A percentile compares a stretch with the other conserved stretches of the same genome.
Conservation (phyloP, 2,888 invertebrate genomes). For the Lamproptera curius region DNA sequence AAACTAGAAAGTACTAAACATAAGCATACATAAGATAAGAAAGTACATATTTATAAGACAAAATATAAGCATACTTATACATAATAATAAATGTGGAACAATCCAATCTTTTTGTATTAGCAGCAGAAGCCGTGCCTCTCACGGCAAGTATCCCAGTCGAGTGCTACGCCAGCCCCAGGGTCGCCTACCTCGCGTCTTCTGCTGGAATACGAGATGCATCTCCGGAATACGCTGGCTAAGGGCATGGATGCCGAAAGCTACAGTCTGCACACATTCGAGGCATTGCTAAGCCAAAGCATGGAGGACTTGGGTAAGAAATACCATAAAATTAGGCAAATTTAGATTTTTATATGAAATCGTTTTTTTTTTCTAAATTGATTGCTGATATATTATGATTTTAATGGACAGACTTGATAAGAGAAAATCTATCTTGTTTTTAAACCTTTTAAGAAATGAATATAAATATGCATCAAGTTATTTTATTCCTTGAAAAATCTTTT, state of each 20-base stretch:
- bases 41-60: background rate
- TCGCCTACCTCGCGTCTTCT: slow-evolving; percentile 91
- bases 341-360: no score
- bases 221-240: slow-evolving; percentile 93
- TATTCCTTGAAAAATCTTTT: no score
- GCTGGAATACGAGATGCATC: slow-evolving; percentile 95
- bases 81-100: background rate
- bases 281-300: slow-evolving; percentile 95
- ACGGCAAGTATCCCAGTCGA: slow-evolving; percentile 78
- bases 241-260: slow-evolving; percentile 98
- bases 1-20: no score
- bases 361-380: no score
- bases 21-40: background rate
- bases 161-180: slow-evolving; percentile 86
- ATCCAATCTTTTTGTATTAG: slow-evolving; percentile 5
- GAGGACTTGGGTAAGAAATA: slow-evolving; percentile 96
- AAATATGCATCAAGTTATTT: no score
- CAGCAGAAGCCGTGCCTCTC: slow-evolving; percentile 67
- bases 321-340: no score
- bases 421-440: no score
- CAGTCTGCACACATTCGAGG: slow-evolving; percentile 95
- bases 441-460: no score
- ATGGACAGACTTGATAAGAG: no score
- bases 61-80: background rate
- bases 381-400: no score